phyloP scores from a whole-genome alignment of 2,797 vertebrate genomes.

The Myotis planiceps region DNA sequence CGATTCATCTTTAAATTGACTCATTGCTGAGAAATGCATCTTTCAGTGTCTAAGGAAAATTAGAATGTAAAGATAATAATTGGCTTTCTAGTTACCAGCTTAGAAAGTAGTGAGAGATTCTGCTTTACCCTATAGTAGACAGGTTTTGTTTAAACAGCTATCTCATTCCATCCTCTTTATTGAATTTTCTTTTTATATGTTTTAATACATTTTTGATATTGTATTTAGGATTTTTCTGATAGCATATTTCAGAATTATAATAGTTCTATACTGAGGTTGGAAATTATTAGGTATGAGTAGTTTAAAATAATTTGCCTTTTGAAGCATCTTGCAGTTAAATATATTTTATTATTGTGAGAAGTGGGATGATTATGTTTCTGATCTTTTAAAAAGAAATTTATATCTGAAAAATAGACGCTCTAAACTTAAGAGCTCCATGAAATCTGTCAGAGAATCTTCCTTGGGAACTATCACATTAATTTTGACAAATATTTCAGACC shows the following conservation, averaged over 20 bases:
- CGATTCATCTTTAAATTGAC: constrained; percentile 48
- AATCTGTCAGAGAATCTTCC: constrained; percentile 40
- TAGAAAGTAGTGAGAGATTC: constrained; percentile 51
- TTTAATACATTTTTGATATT: constrained; percentile 50
- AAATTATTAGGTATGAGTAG: constrained; percentile 52
- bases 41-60: constrained; percentile 48
- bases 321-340: constrained; percentile 55
- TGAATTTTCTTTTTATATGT: constrained; percentile 63
- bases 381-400: constrained; percentile 52
- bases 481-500: constrained; percentile 52
- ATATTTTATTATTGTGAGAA: constrained; percentile 39
- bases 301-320: constrained; percentile 42
- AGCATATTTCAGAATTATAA: constrained; percentile 34
- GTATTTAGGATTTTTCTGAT: constrained; percentile 50
- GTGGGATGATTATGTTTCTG: constrained; percentile 54
- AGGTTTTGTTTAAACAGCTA: constrained; percentile 30
- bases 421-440: constrained; percentile 9
- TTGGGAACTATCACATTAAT: constrained; percentile 20
- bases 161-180: constrained; percentile 66
- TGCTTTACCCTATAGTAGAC: neutral
- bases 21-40: neutral
- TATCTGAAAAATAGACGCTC: constrained; percentile 29
- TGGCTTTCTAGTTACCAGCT: constrained; percentile 35
- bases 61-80: constrained; percentile 49
- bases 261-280: constrained; percentile 61